Conservation (phyloP, 1,140 invertebrate species). For the Acyrthosiphon pisum region DNA sequence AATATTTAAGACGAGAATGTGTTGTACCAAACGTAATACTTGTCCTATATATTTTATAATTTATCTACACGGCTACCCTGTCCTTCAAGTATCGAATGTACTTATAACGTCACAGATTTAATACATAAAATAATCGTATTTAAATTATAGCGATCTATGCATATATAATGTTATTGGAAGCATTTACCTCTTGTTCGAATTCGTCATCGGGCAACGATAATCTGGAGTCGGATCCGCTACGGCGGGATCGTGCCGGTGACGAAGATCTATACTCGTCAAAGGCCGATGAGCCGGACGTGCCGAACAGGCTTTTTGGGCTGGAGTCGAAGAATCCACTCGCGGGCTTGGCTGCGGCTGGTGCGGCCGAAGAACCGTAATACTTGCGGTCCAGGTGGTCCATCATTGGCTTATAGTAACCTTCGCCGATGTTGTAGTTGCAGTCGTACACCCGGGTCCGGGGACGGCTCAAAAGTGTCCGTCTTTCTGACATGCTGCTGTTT, state of each 20-base stretch:
- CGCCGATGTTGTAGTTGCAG: conserved; percentile 80
- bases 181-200: conserved; percentile 62
- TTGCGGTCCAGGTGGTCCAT: conserved; percentile 77
- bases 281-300: background rate
- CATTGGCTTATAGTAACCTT: conserved; percentile 78
- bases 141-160: background rate
- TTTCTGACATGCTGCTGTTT: conserved; percentile 57
- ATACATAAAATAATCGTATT: background rate
- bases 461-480: conserved; percentile 57
- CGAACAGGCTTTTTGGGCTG: conserved; percentile 44
- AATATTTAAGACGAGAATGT: too few relatives aligned
- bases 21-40: too few relatives aligned
- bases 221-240: conserved; percentile 58
- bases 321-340: conserved; percentile 57
- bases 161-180: background rate
- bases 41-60: too few relatives aligned
- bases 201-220: conserved; percentile 58
- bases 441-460: conserved; percentile 76
- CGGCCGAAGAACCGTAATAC: conserved; percentile 66
- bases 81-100: background rate
- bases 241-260: conserved; percentile 62
- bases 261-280: conserved; percentile 58
- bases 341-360: conserved; percentile 63
- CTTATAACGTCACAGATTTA: background rate
- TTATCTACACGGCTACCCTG: too few relatives aligned